Base-by-base conservation (phyloP, 1,140 invertebrate species). In the Drosophila persimilis region DNA sequence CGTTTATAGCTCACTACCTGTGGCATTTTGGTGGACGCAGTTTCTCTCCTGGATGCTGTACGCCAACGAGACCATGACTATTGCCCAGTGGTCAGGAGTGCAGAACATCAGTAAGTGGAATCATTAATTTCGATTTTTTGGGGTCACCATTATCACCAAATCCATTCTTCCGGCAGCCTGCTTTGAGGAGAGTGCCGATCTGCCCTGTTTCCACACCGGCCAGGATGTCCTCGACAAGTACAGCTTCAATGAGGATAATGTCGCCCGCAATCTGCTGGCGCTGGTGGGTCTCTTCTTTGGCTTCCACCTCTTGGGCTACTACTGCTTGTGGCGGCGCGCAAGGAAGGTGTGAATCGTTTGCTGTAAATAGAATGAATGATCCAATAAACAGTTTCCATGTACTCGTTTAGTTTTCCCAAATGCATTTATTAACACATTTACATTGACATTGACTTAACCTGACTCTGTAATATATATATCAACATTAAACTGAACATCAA, bases 1-100 rank as follows among this genome's bases (percentile, higher is more conserved):
- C 6, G 22, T 93, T 93, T 93, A 29, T 89, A 96, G 96, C 69
- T 94, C 96, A 3, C 92, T 98, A 60, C 97, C 97, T 0, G 90
- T 92, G 63, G 95, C 96, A 67, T 92, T 98, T 31, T 93, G 93
- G 22, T 98, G 97, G 96, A 93, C 97, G 1, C 95, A 96, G 81
- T 97, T 97, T 90, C 81, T 98, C 9, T 98, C 97, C 0, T 99
- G 98, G 97, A 94, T 99, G 80, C 95, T 97, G 91, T 98, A 98
- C 91, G 95, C 96, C 2, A 98, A 96, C 80, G 98, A 99, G 93
- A 95, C 96, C 0, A 93, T 98, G 91, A 95, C 94, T 11, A 96
- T 96, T 73, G 86, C 96, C 17, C 96, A 97, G 80, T 97, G 96
- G 96, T 91, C 94, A 44, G 94, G 94, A 22, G 92, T 97, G 11